Evolutionary conservation across 2,888 invertebrate genomes (phyloP), one percentile per base, ranked within the genome.

Genomic region (Idaea straminata): DNA sequence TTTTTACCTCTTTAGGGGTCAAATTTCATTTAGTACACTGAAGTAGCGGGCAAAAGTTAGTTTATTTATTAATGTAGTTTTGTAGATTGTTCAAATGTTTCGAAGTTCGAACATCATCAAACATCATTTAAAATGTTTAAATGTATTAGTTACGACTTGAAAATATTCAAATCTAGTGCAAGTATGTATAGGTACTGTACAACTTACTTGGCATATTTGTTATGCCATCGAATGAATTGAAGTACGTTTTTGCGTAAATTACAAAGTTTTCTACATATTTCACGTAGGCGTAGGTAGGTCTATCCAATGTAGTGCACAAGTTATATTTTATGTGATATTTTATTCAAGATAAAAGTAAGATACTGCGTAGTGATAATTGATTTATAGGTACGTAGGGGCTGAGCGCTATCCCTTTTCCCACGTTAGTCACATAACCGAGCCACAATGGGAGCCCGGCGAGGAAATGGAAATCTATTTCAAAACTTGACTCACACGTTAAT

Each of bases 381-480:
- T 89, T 87, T 89, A 89, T 88, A 79, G 82, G 82, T 80, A 86
- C 81, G 83, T 83, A 77, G 88, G 87, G 87, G 84, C 80, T 77
- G 77, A 74, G 77, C 77, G 80, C 79, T 81, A 83, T 84, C 86
- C 85, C 85, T 77, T 78, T 80, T 79, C 79, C 78, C 81, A 81
- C 87, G 87, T 89, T 87, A 88, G 78, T 88, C 83, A 88, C 83
- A 83, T 82, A 87, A 85, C 82, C 84, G 77, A 81, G 78, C 80
- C 81, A 82, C 84, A 80, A 77, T 74, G 81, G 79, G 77, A 74
- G 75, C 72, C 66, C 76, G 76, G 78, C 71, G 74, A 74, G 80
- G 81, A 83, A 81, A 84, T 83, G 78, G 76, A 75, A 77, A 83
- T 82, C 80, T 83, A 82, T 83, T 81, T 80, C 77, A 77, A 74